These are phyloP conservation scores for Leptinotarsa defecta DNA, from an alignment of 1,140 invertebrate species.

Conservation along the genomic window DNA sequence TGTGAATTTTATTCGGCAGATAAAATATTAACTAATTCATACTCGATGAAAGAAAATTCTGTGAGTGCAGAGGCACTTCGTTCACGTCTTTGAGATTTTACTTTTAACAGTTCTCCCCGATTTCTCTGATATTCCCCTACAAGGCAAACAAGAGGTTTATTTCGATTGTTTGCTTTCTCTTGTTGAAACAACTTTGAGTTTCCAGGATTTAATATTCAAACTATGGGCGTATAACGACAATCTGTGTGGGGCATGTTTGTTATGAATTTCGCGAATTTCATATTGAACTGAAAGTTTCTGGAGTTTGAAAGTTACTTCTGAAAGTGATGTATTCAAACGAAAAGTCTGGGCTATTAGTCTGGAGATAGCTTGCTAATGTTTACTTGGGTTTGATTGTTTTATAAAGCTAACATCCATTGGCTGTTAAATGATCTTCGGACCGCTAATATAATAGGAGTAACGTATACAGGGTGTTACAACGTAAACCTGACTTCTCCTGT, in stretches of 20 bases:
- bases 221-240: background rate
- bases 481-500: too few relatives aligned
- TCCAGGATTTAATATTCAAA: background rate
- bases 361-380: too few relatives aligned
- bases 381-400: too few relatives aligned
- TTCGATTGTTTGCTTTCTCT: slow-evolving; percentile 1
- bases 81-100: too few relatives aligned
- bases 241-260: background rate
- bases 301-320: background rate
- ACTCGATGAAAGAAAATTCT: too few relatives aligned
- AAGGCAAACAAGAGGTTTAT: background rate
- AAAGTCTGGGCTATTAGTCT: background rate
- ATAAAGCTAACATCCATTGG: too few relatives aligned
- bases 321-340: background rate
- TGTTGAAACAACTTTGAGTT: background rate
- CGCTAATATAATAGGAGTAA: too few relatives aligned
- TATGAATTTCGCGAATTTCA: slow-evolving; percentile 2
- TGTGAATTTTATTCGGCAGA: too few relatives aligned
- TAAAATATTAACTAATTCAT: too few relatives aligned
- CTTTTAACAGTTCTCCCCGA: background rate
- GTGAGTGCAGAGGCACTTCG: too few relatives aligned
- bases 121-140: background rate
- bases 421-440: too few relatives aligned
- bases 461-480: too few relatives aligned
- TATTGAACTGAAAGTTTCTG: background rate